Base-by-base conservation (phyloP, 2,113 vertebrate genomes). In the Syngnathus typhle region DNA sequence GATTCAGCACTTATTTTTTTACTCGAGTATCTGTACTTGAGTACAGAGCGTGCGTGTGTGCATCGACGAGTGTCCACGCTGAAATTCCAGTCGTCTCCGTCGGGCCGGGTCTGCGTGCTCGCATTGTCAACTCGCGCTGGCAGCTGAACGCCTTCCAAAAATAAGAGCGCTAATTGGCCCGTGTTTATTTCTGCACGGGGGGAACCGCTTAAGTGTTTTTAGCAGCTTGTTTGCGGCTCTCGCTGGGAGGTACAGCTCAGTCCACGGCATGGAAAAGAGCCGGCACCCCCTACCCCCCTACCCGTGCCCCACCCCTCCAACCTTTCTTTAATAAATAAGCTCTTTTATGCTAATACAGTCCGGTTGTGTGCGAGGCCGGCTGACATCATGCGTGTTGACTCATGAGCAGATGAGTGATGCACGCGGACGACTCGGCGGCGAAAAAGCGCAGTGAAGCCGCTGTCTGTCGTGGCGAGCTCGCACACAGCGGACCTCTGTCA, bases 361-460 rank as follows among this genome's bases (percentile, higher is more conserved):
- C 80, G 79, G 83, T 79, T 84, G 84, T 86, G 87, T 82, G 84
- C 72, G 81, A 78, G 84, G 71, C 87, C 90, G 88, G 88, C 88
- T 92, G 90, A 91, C 89, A 91, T 92, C 91, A 91, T 88, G 82
- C 75, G 69, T 88, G 87, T 89, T 90, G 90, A 90, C 87, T 88
- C 88, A 86, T 66, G 84, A 85, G 85, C 75, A 88, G 87, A 90
- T 90, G 91, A 91, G 88, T 91, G 91, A 91, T 91, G 89, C 86
- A 84, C 82, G 82, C 84, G 43, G 72, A 82, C 78, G 84, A 79
- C 81, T 79, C 73, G 78, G 75, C 66, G 38, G 77, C 76, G 74
- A 74, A 75, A 75, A 69, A 82, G 77, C 79, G 83, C 77, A 82
- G 85, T 78, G 73, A 76, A 80, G 78, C 67, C 77, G 56, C 70